These are phyloP conservation scores for Epistrophe grossulariae DNA, from an alignment of 2,888 invertebrate species.

Conservation along the genomic window DNA sequence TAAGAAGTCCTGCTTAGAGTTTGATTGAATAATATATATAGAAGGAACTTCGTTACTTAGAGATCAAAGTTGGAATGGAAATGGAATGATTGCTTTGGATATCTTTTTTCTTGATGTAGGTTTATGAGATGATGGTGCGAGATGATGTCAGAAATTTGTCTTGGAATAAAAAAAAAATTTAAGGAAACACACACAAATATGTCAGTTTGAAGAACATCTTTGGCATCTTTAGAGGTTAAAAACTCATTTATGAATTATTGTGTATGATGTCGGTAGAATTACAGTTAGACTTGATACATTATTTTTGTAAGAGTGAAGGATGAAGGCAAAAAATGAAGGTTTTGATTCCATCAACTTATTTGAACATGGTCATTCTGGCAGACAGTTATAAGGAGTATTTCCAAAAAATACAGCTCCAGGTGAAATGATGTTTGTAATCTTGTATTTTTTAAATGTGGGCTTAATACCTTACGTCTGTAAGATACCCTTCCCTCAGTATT, in stretches of 20 bases:
- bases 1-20: slow-evolving; percentile 22
- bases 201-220: neutral
- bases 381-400: too few species aligned
- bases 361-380: too few species aligned
- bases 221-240: neutral
- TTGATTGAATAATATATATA: slow-evolving; percentile 14
- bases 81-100: slow-evolving; percentile 31
- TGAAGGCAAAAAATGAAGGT: too few species aligned
- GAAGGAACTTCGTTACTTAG: slow-evolving; percentile 23
- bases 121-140: slow-evolving; percentile 6
- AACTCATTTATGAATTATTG: slow-evolving; percentile 1
- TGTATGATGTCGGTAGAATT: neutral
- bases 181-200: slow-evolving; percentile 8
- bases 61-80: slow-evolving; percentile 29
- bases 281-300: too few species aligned
- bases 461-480: too few species aligned
- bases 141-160: neutral
- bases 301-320: too few species aligned
- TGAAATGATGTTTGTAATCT: too few species aligned
- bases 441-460: too few species aligned
- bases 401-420: too few species aligned
- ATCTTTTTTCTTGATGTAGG: neutral
- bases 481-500: too few species aligned
- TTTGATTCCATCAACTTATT: too few species aligned
- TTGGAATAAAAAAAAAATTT: neutral